Percentiles rank a stretch among this genome's conserved stretches.
phyloP scores from a whole-genome alignment of 1,140 invertebrate genomes.

The Halyomorpha halys region DNA sequence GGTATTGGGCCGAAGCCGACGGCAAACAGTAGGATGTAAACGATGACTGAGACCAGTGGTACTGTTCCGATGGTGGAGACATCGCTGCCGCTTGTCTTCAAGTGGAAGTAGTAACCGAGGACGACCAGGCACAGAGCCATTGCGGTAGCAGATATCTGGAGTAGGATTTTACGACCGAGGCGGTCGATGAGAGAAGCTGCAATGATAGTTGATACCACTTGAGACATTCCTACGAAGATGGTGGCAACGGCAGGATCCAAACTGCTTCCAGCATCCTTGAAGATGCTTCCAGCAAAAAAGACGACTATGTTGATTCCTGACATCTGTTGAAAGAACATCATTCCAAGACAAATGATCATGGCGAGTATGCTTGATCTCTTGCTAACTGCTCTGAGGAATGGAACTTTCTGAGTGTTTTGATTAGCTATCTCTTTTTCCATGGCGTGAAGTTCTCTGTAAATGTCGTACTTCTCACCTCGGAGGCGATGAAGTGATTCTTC shows the following conservation, averaged over 20 bases:
- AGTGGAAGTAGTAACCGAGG: constrained; percentile 34
- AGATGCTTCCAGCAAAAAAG: constrained; percentile 65
- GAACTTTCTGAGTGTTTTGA: constrained; percentile 49
- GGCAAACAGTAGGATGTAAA: constrained; percentile 44
- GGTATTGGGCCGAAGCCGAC: constrained; percentile 64
- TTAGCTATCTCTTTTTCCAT: constrained; percentile 35
- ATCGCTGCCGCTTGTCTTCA: constrained; percentile 26
- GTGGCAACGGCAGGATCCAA: constrained; percentile 36
- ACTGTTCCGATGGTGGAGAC: constrained; percentile 48
- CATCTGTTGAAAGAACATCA: constrained; percentile 79
- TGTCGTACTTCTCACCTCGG: constrained; percentile 53
- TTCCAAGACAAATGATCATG: constrained; percentile 55
- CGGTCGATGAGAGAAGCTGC: constrained; percentile 40
- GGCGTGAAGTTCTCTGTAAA: constrained; percentile 34
- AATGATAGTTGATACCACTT: constrained; percentile 35
- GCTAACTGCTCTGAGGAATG: constrained; percentile 44
- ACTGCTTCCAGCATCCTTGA: constrained; percentile 48
- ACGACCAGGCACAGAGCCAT: constrained; percentile 38
- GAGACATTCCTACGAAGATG: constrained; percentile 35
- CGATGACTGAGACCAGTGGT: constrained; percentile 47
- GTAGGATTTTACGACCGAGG: constrained; percentile 41
- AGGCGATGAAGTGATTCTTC: constrained; percentile 39
- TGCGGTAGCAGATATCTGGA: constrained; percentile 40
- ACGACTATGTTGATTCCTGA: constrained; percentile 77
- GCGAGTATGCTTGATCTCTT: constrained; percentile 51